These are phyloP conservation scores for Diachrysia chrysitis DNA, from an alignment of 2,888 invertebrate genomes.

Conservation along the genomic window DNA sequence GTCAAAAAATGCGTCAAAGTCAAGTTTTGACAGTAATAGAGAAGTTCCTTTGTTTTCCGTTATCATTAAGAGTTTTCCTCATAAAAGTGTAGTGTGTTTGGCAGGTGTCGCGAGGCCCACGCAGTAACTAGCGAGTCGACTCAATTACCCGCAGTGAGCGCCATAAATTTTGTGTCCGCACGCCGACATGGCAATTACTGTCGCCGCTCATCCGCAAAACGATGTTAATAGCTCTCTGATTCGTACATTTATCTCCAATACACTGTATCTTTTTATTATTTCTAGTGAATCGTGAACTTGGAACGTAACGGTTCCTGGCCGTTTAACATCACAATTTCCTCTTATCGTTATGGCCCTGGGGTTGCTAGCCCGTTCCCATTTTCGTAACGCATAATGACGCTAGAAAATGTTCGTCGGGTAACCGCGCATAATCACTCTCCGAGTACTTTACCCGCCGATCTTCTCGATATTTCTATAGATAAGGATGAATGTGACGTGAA, in stretches of 20 bases:
- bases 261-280: constrained; percentile 75
- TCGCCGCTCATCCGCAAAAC: constrained; percentile 88
- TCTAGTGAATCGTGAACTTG: constrained; percentile 64
- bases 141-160: constrained; percentile 82
- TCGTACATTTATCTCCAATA: constrained; percentile 79
- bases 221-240: constrained; percentile 86
- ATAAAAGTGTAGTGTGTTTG: constrained; percentile 60
- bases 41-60: constrained; percentile 35
- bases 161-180: constrained; percentile 85
- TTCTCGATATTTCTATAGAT: constrained; percentile 55
- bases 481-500: constrained; percentile 53
- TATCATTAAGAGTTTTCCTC: constrained; percentile 47
- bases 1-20: neutral
- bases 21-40: constrained; percentile 10
- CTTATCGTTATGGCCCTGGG: constrained; percentile 63
- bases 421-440: constrained; percentile 64
- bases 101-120: constrained; percentile 70
- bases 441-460: constrained; percentile 57
- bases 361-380: constrained; percentile 61
- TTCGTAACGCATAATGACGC: constrained; percentile 68
- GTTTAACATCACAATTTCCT: constrained; percentile 60
- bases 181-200: constrained; percentile 88
- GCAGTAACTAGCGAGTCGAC: constrained; percentile 74
- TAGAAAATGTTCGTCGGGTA: constrained; percentile 65
- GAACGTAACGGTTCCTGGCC: constrained; percentile 56